These are phyloP conservation scores for Lithophane leautieri DNA, from an alignment of 2,888 invertebrate species.

Conservation along the genomic window DNA sequence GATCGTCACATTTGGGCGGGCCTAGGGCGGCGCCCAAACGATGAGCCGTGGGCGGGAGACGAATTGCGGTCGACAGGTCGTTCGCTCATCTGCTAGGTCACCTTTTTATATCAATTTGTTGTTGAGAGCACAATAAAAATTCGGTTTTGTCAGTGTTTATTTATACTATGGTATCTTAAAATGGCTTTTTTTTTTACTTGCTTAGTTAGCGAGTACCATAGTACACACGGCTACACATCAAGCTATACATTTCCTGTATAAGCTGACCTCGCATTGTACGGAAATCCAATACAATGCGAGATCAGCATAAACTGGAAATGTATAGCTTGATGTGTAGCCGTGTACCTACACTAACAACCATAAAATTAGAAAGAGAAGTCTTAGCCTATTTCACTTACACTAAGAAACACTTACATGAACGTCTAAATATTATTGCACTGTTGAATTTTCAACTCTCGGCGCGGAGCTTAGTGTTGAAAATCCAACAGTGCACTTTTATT, in stretches of 20 bases:
- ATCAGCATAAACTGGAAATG: no score
- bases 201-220: background rate
- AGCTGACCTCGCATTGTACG: no score
- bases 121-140: slow-evolving; percentile 19
- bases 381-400: background rate
- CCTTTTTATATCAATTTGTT: slow-evolving; percentile 40
- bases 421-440: background rate
- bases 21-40: slow-evolving; percentile 78
- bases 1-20: slow-evolving; percentile 69
- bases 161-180: background rate
- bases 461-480: background rate
- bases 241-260: no score
- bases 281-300: no score
- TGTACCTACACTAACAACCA: background rate
- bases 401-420: background rate
- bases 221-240: no score
- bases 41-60: slow-evolving; percentile 77
- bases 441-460: background rate
- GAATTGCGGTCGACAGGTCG: slow-evolving; percentile 66
- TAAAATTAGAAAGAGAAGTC: background rate
- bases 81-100: slow-evolving; percentile 55
- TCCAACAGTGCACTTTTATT: background rate
- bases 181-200: background rate
- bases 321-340: no score
- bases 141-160: background rate